phyloP scores from a whole-genome alignment of 2,113 vertebrate species.

The Ophiodon elongatus region DNA sequence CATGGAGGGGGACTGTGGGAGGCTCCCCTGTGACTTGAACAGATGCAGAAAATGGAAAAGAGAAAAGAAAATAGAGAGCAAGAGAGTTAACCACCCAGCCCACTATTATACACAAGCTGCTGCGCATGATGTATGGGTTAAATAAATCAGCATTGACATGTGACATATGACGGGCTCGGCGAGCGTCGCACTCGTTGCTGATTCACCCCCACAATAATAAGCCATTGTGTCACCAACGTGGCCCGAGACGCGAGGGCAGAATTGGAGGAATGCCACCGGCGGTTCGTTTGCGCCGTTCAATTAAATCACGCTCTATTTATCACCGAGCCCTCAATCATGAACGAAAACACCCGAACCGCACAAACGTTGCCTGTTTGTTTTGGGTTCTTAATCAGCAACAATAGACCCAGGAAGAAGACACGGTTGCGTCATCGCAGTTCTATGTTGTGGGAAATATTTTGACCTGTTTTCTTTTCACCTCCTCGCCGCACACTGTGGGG shows the following conservation, averaged over 20 bases:
- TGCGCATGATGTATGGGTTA: slow-evolving; percentile 29
- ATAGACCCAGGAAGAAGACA: not conserved
- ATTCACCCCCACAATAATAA: slow-evolving; percentile 51
- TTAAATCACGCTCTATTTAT: slow-evolving; percentile 64
- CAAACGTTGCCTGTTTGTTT: slow-evolving; percentile 31
- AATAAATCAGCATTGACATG: slow-evolving; percentile 67
- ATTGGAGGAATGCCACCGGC: slow-evolving; percentile 36
- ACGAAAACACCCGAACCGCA: slow-evolving; percentile 24
- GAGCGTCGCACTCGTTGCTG: slow-evolving; percentile 37
- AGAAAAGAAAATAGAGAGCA: slow-evolving; percentile 1
- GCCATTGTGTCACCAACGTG: slow-evolving; percentile 28
- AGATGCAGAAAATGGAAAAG: slow-evolving; percentile 43
- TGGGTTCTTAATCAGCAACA: not conserved
- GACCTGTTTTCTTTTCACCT: not conserved
- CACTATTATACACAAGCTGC: slow-evolving; percentile 35
- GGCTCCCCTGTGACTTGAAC: slow-evolving; percentile 58
- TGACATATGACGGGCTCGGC: slow-evolving; percentile 51
- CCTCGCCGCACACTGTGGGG: not conserved
- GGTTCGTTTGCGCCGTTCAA: slow-evolving; percentile 44
- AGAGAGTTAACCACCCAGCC: slow-evolving; percentile 31
- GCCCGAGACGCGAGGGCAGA: not conserved
- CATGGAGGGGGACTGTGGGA: slow-evolving; percentile 39
- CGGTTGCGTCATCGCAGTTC: slow-evolving; percentile 3
- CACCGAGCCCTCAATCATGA: slow-evolving; percentile 36
- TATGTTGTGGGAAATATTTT: slow-evolving; percentile 10